phyloP scores from a whole-genome alignment of 2,113 vertebrate species.

The Pelmatolapia mariae region DNA sequence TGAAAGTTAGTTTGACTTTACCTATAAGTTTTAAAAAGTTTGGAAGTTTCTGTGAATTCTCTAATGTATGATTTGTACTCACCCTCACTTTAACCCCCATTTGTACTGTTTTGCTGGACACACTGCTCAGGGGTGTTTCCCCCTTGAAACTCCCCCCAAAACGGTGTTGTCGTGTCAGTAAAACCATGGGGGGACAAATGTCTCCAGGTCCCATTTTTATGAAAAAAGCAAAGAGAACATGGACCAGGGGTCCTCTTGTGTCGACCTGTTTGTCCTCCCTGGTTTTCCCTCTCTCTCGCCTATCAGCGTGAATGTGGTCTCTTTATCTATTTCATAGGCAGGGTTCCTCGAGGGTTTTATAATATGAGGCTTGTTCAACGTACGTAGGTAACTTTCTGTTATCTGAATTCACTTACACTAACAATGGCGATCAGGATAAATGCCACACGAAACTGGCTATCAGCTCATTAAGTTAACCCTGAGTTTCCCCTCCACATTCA shows the following conservation, averaged over 20 bases:
- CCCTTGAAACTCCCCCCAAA: background rate
- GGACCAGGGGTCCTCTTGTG: background rate
- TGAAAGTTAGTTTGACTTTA: background rate
- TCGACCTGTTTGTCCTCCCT: background rate
- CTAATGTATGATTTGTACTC: background rate
- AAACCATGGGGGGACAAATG: too few species aligned
- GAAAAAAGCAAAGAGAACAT: fast-evolving
- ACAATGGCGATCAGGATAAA: background rate
- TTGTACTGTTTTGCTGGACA: background rate
- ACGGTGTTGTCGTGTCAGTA: too few species aligned
- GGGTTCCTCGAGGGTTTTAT: background rate
- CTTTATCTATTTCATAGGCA: background rate
- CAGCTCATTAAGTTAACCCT: fast-evolving
- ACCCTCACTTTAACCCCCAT: background rate
- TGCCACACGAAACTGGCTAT: background rate
- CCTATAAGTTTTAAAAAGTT: background rate
- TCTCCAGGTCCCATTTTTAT: background rate
- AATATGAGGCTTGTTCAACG: background rate
- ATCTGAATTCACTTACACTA: fast-evolving
- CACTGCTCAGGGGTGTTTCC: background rate
- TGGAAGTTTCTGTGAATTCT: background rate
- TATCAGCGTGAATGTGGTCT: background rate
- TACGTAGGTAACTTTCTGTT: background rate
- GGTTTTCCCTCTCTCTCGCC: background rate
- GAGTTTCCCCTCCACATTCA: background rate